Evolutionary conservation across 2,797 vertebrate species (phyloP).

Genomic region (Lepus townsendii): DNA sequence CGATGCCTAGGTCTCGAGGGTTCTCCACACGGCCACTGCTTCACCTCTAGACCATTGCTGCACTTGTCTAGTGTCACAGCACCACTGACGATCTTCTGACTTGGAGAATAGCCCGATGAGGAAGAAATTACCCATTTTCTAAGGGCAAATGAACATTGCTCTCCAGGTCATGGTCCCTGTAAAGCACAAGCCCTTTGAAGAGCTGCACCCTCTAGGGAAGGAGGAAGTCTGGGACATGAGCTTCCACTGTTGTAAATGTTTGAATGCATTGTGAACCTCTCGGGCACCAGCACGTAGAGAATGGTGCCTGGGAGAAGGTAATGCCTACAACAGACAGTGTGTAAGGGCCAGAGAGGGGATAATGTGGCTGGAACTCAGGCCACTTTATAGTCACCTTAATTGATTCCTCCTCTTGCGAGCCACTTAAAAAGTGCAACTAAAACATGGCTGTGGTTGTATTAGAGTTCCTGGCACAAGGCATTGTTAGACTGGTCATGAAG

Average conservation of each 20-base stretch:
- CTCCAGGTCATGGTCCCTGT: not conserved
- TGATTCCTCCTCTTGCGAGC: not conserved
- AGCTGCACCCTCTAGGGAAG: not conserved
- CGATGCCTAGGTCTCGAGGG: not conserved
- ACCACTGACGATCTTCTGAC: not conserved
- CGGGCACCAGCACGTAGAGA: not conserved
- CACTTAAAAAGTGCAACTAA: conserved; percentile 18
- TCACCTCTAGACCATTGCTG: not conserved
- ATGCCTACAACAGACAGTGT: not conserved
- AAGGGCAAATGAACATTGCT: conserved; percentile 30
- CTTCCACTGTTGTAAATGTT: not conserved
- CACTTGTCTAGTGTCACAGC: not conserved
- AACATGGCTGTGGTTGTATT: not conserved
- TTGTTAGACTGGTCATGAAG: not conserved
- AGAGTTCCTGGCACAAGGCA: not conserved
- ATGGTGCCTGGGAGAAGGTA: not conserved
- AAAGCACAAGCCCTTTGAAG: not conserved
- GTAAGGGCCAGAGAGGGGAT: not conserved
- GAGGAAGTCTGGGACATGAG: not conserved
- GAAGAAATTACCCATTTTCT: not conserved
- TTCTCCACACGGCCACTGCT: not conserved
- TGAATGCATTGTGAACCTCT: conserved; percentile 12
- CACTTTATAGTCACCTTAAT: not conserved
- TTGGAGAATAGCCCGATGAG: not conserved
- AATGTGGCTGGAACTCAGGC: not conserved